A percentile compares a stretch with the other conserved stretches of the same genome.
Evolutionary conservation across 2,888 invertebrate species (phyloP).

Genomic region (Pristionchus japonicus): DNA sequence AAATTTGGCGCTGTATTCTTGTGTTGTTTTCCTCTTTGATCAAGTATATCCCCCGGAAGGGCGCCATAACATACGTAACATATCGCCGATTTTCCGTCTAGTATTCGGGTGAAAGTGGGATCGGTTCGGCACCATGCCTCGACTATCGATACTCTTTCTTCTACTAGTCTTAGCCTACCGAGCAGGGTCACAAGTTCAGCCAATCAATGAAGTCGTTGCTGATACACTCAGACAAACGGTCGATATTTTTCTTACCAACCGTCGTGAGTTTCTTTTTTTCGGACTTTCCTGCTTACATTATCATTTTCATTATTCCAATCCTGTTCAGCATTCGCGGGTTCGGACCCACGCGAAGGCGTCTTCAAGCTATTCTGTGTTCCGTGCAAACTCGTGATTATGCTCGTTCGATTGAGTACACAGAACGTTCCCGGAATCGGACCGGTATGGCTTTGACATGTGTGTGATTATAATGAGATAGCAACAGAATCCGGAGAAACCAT

Average conservation of each 20-base stretch:
- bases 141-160: background rate
- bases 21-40: background rate
- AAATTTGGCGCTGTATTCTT: background rate
- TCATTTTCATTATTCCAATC: background rate
- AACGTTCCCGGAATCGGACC: constrained; percentile 13
- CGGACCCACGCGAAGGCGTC: constrained; percentile 23
- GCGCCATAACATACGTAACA: background rate
- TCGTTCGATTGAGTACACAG: background rate
- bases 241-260: constrained; percentile 33
- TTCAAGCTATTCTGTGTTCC: constrained; percentile 14
- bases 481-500: too few relatives aligned
- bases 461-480: too few relatives aligned
- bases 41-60: background rate
- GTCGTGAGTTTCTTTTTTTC: background rate
- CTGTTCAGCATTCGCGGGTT: background rate
- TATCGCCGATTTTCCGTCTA: background rate
- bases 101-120: background rate
- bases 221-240: background rate
- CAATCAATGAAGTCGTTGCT: constrained; percentile 23
- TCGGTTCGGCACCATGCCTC: background rate
- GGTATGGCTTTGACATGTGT: background rate
- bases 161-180: background rate
- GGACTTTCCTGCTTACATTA: background rate
- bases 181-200: background rate
- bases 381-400: background rate